phyloP scores from a whole-genome alignment of 1,140 invertebrate species.

The Trinorchestia longiramus region DNA sequence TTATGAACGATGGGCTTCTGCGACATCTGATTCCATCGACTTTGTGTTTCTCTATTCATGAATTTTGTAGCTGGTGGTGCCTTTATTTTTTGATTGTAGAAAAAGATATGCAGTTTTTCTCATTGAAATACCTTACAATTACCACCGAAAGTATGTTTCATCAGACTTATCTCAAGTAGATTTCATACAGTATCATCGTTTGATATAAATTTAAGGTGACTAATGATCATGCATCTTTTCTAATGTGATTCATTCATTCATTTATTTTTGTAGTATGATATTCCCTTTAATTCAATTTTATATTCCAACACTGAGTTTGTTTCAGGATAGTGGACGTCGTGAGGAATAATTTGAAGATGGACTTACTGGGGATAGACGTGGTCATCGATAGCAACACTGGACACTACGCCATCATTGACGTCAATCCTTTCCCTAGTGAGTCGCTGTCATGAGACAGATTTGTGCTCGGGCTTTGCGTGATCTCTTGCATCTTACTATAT shows the following conservation, averaged over 20 bases:
- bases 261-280: not conserved
- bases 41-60: not conserved
- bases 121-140: no score
- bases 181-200: not conserved
- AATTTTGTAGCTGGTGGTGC: not conserved
- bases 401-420: constrained; percentile 73
- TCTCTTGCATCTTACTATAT: not conserved
- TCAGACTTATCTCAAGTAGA: not conserved
- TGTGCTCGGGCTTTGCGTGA: not conserved
- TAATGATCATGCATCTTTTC: not conserved
- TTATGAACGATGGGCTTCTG: not conserved
- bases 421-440: constrained; percentile 74
- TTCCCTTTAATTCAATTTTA: not conserved
- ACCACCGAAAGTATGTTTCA: not conserved
- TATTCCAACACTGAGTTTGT: not conserved
- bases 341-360: constrained; percentile 69
- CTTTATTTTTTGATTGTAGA: not conserved
- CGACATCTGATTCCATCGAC: no score
- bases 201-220: not conserved
- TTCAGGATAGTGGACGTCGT: constrained; percentile 67
- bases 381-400: constrained; percentile 72
- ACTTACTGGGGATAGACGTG: constrained; percentile 73
- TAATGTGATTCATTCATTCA: not conserved
- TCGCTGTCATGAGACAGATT: not conserved
- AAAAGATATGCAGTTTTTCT: not conserved